Evolutionary conservation across 2,113 vertebrate species (phyloP).

Genomic region (Symphodus melops): DNA sequence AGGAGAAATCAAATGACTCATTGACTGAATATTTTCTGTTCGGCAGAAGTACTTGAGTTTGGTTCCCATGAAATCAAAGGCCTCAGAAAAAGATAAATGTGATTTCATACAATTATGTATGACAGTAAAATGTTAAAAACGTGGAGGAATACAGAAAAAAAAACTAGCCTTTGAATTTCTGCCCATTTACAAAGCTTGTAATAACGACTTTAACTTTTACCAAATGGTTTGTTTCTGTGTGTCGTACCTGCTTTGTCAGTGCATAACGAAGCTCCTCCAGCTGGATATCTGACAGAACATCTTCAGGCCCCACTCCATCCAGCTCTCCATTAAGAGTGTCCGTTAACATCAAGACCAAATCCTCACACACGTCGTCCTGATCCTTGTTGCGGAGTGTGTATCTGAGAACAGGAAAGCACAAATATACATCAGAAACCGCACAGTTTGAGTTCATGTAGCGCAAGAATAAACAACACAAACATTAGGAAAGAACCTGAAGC

Average conservation of each 20-base stretch:
- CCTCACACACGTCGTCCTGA: slow-evolving; percentile 80
- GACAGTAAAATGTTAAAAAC: too few species aligned
- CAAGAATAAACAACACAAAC: too few species aligned
- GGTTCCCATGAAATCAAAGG: neutral
- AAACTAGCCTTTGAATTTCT: too few species aligned
- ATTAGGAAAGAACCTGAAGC: too few species aligned
- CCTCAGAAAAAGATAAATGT: neutral
- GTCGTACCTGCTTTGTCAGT: slow-evolving; percentile 68
- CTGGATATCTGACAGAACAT: slow-evolving; percentile 60
- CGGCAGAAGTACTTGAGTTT: neutral
- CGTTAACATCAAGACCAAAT: slow-evolving; percentile 77
- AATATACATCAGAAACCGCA: neutral
- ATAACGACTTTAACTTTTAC: too few species aligned
- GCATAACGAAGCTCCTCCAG: slow-evolving; percentile 75
- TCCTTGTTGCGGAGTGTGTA: slow-evolving; percentile 73
- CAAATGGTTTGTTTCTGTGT: neutral
- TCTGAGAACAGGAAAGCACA: slow-evolving; percentile 35
- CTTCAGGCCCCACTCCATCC: slow-evolving; percentile 78
- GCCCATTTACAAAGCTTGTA: neutral
- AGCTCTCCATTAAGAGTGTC: slow-evolving; percentile 76
- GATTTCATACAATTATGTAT: too few species aligned
- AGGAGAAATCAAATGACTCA: slow-evolving; percentile 17
- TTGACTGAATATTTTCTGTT: neutral
- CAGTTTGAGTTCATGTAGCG: neutral
- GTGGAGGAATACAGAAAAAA: too few species aligned